Base-by-base conservation (phyloP, 1,140 invertebrate species). In the Bombus pascuorum region DNA sequence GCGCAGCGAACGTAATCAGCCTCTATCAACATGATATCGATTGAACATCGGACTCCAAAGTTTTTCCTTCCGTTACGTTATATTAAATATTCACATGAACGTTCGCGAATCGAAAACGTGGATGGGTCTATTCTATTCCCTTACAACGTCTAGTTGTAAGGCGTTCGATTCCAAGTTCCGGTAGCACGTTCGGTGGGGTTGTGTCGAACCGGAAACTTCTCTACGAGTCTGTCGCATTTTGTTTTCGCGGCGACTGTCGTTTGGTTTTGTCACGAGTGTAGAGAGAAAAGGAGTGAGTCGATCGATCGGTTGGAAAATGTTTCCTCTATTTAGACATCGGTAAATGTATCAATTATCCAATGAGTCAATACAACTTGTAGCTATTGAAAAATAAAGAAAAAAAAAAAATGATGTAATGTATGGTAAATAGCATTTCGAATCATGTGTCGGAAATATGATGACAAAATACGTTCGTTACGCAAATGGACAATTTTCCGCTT, bases 11-110 rank as follows among this genome's bases (percentile, higher is more conserved):
- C 70, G 39, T 68, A 37, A 79, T 84, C 75, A 62, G 62, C 25
- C 47, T 39, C 53, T 34, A 84, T 84, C n/a, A 25, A 53, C 22
- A 37, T 25, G 39, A 53, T 42, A 83, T 70, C 59, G 76, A 84
- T 84, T 62, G 62, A 79, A 84, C 76, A 57, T 71, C 83, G 53
- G 6, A 28, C 53, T 34, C 0, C 39, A 22, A 59, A 79, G 53
- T 62, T 79, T 79, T 79, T 28, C 28, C 10, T 42, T 15, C 42
- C 32, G 25, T 70, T 70, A 32, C 42, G 42, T 15, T 34, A 12
- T 34, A 34, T 66, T 15, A 62, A 15, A 44, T 44, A 73, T 47
- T 44, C 74, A 25, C 9, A 25, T 1, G 32, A 25, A 9, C 28
- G 42, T n/a, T 59, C 34, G 47, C 22, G 47, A 59, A n/a, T 15